These are phyloP conservation scores for Gadopsis marmoratus DNA, from an alignment of 2,797 vertebrate genomes.

Conservation along the genomic window DNA sequence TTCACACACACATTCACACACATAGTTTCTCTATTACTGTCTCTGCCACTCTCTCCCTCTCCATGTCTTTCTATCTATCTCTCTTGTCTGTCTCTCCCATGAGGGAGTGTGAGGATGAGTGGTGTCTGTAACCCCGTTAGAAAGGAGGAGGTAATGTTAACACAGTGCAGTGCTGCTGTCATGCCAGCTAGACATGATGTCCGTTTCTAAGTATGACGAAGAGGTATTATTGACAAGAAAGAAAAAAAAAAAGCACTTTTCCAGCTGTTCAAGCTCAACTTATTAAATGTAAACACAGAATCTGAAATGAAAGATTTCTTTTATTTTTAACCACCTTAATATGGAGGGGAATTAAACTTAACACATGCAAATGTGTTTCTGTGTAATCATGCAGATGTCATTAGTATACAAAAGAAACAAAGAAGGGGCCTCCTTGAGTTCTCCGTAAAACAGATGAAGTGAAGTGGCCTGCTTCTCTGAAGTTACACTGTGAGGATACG, in stretches of 20 bases:
- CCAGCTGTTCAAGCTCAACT: conserved; percentile 42
- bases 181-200: conserved; percentile 65
- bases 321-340: conserved; percentile 17
- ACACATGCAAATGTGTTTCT: background rate
- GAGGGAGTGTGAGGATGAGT: conserved; percentile 64
- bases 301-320: conserved; percentile 16
- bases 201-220: conserved; percentile 60
- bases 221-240: conserved; percentile 53
- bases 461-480: conserved; percentile 43
- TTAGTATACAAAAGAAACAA: conserved; percentile 8
- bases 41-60: conserved; percentile 31
- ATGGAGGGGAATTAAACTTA: background rate
- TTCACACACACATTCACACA: conserved; percentile 19
- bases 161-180: conserved; percentile 73
- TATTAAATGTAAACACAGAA: conserved; percentile 45
- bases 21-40: conserved; percentile 45
- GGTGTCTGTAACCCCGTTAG: conserved; percentile 72
- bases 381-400: background rate
- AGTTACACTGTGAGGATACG: conserved; percentile 44
- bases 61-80: conserved; percentile 49
- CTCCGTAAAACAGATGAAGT: conserved; percentile 34
- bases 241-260: conserved; percentile 21
- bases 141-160: conserved; percentile 75
- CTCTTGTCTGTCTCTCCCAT: conserved; percentile 46
- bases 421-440: conserved; percentile 19